phyloP scores from a whole-genome alignment of 2,888 invertebrate genomes.

The Odontothrips loti region DNA sequence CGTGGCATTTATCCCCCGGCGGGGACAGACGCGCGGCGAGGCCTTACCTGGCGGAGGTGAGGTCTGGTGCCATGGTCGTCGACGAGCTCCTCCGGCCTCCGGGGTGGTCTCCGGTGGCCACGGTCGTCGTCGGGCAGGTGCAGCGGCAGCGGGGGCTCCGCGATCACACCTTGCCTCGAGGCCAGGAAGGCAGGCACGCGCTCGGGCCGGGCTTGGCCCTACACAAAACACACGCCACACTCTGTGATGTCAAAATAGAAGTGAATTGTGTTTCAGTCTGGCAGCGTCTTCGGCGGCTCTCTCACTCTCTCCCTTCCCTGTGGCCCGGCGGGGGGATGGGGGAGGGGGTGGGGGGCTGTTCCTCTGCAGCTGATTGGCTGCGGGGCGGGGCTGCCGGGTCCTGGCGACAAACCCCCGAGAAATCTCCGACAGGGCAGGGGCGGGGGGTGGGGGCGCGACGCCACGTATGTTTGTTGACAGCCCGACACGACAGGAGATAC shows the following conservation, averaged over 20 bases:
- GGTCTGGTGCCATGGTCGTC: neutral
- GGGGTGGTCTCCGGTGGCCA: neutral
- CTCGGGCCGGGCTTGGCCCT: neutral
- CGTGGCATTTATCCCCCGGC: no score
- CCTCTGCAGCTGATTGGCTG: slow-evolving; percentile 3
- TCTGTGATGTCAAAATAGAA: slow-evolving; percentile 21
- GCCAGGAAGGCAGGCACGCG: neutral
- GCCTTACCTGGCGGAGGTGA: neutral
- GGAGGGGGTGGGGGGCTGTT: no score
- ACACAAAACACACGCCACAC: neutral
- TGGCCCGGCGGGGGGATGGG: neutral
- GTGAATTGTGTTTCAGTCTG: slow-evolving; percentile 24
- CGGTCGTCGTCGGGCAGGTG: slow-evolving; percentile 7
- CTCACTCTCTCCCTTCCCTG: neutral
- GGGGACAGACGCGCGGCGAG: no score
- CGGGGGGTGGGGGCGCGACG: slow-evolving; percentile 83
- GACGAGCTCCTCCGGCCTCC: neutral
- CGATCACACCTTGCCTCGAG: neutral
- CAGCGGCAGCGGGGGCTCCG: neutral
- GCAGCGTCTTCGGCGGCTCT: neutral
- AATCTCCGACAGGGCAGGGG: neutral
- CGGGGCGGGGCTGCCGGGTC: slow-evolving; percentile 70
- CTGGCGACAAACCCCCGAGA: slow-evolving; percentile 64
- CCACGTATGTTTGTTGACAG: slow-evolving; percentile 52
- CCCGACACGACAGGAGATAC: slow-evolving; percentile 16